Conservation (phyloP, 2,797 vertebrate genomes). For the Nannoperca australis region DNA sequence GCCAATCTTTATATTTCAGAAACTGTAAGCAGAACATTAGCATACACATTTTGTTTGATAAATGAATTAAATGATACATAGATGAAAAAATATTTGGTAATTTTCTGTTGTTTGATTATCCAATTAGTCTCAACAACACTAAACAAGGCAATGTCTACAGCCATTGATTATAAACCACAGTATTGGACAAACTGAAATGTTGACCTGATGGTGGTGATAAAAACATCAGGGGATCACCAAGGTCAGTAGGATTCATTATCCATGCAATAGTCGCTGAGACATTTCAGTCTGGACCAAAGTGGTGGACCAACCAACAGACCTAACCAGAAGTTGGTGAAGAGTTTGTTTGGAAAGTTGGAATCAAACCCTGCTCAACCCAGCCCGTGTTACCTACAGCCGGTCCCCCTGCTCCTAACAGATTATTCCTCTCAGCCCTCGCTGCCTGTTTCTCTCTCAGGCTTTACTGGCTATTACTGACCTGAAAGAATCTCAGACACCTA, state of each 20-base stretch:
- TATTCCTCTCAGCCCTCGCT: slow-evolving; percentile 23
- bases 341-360: neutral
- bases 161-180: neutral
- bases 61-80: neutral
- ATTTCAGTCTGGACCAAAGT: slow-evolving; percentile 7
- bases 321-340: neutral
- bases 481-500: slow-evolving; percentile 50
- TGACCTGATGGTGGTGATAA: neutral
- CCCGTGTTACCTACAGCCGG: neutral
- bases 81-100: neutral
- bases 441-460: slow-evolving; percentile 12
- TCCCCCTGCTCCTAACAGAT: slow-evolving; percentile 24
- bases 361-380: neutral
- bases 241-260: neutral
- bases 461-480: slow-evolving; percentile 25
- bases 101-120: neutral
- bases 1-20: neutral
- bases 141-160: neutral
- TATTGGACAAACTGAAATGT: neutral
- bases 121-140: neutral
- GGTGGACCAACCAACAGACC: neutral
- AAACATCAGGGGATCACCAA: neutral
- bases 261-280: neutral
- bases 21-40: neutral
- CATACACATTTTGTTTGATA: neutral